Base-by-base conservation (phyloP, 2,113 vertebrate species). In the Meriones unguiculatus region DNA sequence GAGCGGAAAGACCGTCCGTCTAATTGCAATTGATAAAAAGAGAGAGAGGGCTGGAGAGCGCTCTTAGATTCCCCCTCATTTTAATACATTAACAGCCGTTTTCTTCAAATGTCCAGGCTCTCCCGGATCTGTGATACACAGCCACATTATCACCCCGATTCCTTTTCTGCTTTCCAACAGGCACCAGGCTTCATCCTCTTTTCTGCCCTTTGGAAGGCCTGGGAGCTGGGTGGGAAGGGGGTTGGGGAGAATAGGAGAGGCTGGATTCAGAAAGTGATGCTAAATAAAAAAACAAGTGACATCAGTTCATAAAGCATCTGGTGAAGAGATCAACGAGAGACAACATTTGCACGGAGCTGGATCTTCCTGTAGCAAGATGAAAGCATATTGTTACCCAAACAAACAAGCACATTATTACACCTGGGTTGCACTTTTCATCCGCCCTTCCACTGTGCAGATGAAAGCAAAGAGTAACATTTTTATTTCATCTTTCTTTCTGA, bases 1-100 rank as follows among this genome's bases (percentile, higher is more conserved):
- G 98, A 98, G 98, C 97, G 98, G 99, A 99, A 99, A 99, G 98
- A 98, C 98, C 98, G 98, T 98, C 98, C 98, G 97, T 98, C 98
- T 99, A 98, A 98, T 98, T 98, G 98, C 98, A 98, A 98, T 95
- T 98, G 98, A 98, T 98, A 98, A 98, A 98, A 98, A 93, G 95
- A 65, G 57, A 14, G 38, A 65, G 73, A 24, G 28, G 62, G 87
- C 57, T 22, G 92, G 95, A 95, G 62, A 90, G 76, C 38, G 64
- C 88, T 88, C 95, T 96, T 76, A 84, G 95, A 87, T 97, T 75
- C 75, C 96, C 95, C 88, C 81, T 95, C 93, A 90, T 86, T 97
- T 97, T 96, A 95, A 96, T 97, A 96, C 93, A 93, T 81, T 96
- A 98, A 95, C 96, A 95, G 92, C 97, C 89, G 96, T 97, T 96